A percentile compares a stretch with the other conserved stretches of the same genome.
These are phyloP conservation scores for Oenanthe melanoleuca DNA, from an alignment of 2,113 vertebrate species.

Conservation along the genomic window DNA sequence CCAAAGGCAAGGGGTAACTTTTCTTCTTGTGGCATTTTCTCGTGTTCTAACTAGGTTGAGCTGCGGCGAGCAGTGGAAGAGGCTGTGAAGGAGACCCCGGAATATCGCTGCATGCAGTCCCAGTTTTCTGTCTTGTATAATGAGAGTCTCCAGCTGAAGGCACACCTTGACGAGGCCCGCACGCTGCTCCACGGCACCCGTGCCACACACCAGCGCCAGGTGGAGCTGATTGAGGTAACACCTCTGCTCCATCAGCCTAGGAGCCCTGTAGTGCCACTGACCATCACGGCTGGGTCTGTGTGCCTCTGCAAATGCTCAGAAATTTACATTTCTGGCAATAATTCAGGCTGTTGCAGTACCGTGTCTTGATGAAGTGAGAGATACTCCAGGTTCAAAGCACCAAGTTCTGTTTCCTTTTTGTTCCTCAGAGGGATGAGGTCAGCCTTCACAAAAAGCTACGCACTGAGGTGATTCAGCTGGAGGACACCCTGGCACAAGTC, in stretches of 20 bases:
- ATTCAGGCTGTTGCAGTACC: not conserved
- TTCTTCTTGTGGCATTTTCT: not conserved
- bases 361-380: not conserved
- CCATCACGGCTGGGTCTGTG: not conserved
- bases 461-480: conserved; percentile 97
- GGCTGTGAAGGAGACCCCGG: conserved; percentile 89
- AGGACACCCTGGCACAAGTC: conserved; percentile 95
- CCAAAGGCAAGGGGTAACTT: not conserved
- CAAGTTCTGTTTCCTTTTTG: not conserved
- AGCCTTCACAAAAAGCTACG: conserved; percentile 94
- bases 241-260: not conserved
- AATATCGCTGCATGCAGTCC: conserved; percentile 96
- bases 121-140: conserved; percentile 98
- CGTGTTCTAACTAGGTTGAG: conserved; percentile 78
- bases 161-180: conserved; percentile 92
- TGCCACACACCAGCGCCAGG: conserved; percentile 89
- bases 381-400: not conserved
- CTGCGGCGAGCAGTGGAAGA: conserved; percentile 87
- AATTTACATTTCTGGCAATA: not conserved
- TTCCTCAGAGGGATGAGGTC: conserved; percentile 90
- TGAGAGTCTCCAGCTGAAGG: conserved; percentile 92
- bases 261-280: accelerated
- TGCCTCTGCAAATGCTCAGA: not conserved
- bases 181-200: conserved; percentile 90
- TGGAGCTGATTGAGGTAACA: conserved; percentile 92